Evolutionary conservation across 2,888 invertebrate species (phyloP).

Genomic region (Leptodirus hochenwartii): DNA sequence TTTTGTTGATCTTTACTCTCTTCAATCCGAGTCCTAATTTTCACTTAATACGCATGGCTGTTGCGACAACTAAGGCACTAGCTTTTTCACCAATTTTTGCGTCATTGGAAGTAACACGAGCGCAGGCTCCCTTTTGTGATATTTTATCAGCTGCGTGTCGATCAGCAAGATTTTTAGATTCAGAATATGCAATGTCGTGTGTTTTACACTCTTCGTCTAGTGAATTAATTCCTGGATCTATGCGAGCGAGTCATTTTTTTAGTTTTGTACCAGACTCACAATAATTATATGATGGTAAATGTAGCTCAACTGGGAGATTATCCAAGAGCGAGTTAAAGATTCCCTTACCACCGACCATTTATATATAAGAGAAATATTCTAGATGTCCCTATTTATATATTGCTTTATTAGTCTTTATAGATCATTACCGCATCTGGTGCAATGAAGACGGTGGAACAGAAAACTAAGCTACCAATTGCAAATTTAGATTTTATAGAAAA

Average conservation of each 20-base stretch:
- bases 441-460: slow-evolving; percentile 6
- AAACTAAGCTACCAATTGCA: slow-evolving; percentile 3
- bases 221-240: slow-evolving; percentile 19
- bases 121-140: slow-evolving; percentile 18
- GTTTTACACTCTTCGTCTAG: slow-evolving; percentile 20
- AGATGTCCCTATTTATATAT: too few relatives aligned
- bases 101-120: slow-evolving; percentile 17
- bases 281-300: slow-evolving; percentile 15
- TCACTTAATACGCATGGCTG: too few relatives aligned
- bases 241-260: slow-evolving; percentile 16
- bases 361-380: too few relatives aligned
- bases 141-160: slow-evolving; percentile 20
- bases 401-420: too few relatives aligned
- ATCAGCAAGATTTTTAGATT: slow-evolving; percentile 11
- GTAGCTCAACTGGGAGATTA: slow-evolving; percentile 14
- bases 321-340: slow-evolving; percentile 13
- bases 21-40: too few relatives aligned
- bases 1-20: too few relatives aligned
- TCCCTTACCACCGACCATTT: too few relatives aligned
- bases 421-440: too few relatives aligned
- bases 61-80: slow-evolving; percentile 16
- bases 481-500: slow-evolving; percentile 5
- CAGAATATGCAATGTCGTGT: slow-evolving; percentile 20
- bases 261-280: slow-evolving; percentile 17
- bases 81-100: slow-evolving; percentile 18